These are phyloP conservation scores for Manis javanica DNA, from an alignment of 2,797 vertebrate species.

Conservation along the genomic window DNA sequence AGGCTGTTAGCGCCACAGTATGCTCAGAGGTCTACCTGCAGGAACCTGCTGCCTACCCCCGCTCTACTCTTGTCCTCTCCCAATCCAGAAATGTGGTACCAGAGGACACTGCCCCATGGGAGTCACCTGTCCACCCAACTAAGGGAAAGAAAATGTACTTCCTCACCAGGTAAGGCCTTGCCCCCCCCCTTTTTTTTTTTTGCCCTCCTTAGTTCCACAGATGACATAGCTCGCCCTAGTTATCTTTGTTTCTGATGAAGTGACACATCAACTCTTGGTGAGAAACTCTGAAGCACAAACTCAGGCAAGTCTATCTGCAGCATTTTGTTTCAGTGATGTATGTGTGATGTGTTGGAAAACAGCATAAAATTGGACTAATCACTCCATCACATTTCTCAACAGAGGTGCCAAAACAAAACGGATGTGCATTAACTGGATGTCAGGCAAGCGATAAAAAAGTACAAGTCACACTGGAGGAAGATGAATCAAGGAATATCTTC, in stretches of 20 bases:
- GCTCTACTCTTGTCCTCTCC: neutral
- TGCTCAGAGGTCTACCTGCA: rapidly evolving
- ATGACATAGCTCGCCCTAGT: neutral
- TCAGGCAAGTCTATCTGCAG: slow-evolving; percentile 14
- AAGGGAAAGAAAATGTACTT: neutral
- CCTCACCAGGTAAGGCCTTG: neutral
- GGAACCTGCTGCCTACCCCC: neutral
- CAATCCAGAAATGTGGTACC: neutral
- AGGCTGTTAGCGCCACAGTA: no score
- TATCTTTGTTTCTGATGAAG: slow-evolving; percentile 1
- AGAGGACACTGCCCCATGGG: neutral
- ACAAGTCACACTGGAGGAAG: neutral
- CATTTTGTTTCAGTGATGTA: slow-evolving; percentile 62
- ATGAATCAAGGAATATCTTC: slow-evolving; percentile 39
- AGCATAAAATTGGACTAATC: slow-evolving; percentile 68
- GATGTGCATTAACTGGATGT: slow-evolving; percentile 56
- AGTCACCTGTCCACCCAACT: neutral
- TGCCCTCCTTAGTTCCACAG: neutral
- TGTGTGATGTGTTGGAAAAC: slow-evolving; percentile 59
- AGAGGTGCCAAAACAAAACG: slow-evolving; percentile 70
- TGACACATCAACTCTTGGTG: neutral
- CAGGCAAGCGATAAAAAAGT: slow-evolving; percentile 58
- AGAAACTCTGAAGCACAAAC: slow-evolving; percentile 33
- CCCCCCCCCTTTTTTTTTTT: no score
- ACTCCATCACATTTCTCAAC: slow-evolving; percentile 70